Conservation (phyloP, 2,888 invertebrate genomes). For the Meteorus colon region DNA sequence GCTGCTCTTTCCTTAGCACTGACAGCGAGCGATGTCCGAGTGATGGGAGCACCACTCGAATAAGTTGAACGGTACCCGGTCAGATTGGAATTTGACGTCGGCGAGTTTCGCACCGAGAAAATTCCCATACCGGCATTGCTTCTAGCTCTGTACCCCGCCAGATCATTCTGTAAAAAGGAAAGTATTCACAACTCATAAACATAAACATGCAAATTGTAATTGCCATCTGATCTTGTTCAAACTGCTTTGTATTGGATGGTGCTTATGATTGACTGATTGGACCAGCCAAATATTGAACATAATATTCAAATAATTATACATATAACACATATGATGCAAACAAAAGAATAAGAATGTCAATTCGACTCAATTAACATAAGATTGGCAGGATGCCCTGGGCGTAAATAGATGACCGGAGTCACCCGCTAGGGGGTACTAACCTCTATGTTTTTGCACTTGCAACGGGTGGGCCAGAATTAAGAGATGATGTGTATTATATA, state of each 20-base stretch:
- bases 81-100: constrained; percentile 59
- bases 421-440: constrained; percentile 67
- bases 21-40: constrained; percentile 43
- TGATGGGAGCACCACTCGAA: constrained; percentile 56
- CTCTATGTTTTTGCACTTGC: constrained; percentile 59
- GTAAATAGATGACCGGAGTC: constrained; percentile 64
- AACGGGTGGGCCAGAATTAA: constrained; percentile 42
- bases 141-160: constrained; percentile 62
- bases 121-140: constrained; percentile 54
- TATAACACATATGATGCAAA: neutral
- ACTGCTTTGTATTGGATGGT: no score
- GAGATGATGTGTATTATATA: neutral
- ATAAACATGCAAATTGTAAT: constrained; percentile 1
- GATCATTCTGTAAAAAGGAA: constrained; percentile 62
- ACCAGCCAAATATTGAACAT: neutral
- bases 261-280: no score
- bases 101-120: constrained; percentile 59
- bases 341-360: constrained; percentile 58
- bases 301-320: neutral
- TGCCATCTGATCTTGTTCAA: neutral
- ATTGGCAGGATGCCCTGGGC: constrained; percentile 68
- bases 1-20: constrained; percentile 59
- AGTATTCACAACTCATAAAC: constrained; percentile 14
- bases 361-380: constrained; percentile 68
- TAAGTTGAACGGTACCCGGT: constrained; percentile 66